Conservation (phyloP, 2,797 vertebrate species). For the Gobionotothen gibberifrons region DNA sequence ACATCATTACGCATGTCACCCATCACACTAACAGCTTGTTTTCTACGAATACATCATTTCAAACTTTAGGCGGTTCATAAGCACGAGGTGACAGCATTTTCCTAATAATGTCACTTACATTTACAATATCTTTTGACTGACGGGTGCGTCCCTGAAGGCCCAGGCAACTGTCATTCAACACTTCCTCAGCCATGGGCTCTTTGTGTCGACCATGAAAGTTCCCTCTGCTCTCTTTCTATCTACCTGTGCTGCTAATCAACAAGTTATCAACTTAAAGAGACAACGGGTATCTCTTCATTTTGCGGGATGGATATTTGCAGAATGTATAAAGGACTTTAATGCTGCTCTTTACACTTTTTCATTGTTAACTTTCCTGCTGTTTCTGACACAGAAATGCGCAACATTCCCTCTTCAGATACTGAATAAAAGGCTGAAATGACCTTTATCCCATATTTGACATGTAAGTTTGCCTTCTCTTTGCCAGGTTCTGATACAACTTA, state of each 20-base stretch:
- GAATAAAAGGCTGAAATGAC: background rate
- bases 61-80: conserved; percentile 47
- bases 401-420: background rate
- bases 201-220: conserved; percentile 65
- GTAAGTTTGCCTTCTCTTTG: background rate
- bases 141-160: conserved; percentile 64
- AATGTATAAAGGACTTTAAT: conserved; percentile 5
- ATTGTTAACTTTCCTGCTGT: background rate
- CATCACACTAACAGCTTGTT: conserved; percentile 69
- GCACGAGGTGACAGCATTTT: conserved; percentile 58
- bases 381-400: background rate
- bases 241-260: conserved; percentile 52
- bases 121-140: conserved; percentile 63
- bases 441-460: background rate
- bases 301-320: conserved; percentile 9
- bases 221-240: conserved; percentile 33
- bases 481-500: background rate
- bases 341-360: background rate
- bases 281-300: conserved; percentile 31
- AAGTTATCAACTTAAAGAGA: conserved; percentile 35
- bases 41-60: conserved; percentile 52
- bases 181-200: conserved; percentile 64
- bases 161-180: conserved; percentile 66
- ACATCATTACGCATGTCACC: conserved; percentile 71
- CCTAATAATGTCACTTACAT: conserved; percentile 65